Percentiles rank a stretch among this genome's conserved stretches.
Conservation (phyloP, 1,140 invertebrate genomes). For the Neuroterus valhalla region DNA sequence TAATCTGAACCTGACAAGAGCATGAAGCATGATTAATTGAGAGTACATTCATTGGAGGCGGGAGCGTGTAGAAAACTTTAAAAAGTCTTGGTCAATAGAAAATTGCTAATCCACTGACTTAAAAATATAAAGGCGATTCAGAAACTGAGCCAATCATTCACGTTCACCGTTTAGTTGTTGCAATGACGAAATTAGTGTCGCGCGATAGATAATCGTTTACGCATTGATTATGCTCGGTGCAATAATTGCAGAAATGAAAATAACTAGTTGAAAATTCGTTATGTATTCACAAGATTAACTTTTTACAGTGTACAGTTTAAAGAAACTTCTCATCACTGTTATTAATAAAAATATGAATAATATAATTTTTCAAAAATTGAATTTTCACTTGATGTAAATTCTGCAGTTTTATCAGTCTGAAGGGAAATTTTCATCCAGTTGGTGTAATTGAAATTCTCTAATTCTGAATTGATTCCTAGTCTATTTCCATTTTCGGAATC, state of each 20-base stretch:
- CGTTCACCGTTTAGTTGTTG: neutral
- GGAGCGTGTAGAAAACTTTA: neutral
- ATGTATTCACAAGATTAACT: no score
- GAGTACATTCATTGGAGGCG: neutral
- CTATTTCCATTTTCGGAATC: neutral
- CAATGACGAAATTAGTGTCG: neutral
- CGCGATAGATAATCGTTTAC: no score
- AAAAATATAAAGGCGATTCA: conserved; percentile 31
- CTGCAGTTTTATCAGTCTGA: neutral
- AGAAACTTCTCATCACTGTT: no score
- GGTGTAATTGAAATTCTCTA: neutral
- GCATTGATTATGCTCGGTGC: no score
- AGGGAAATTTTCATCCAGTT: neutral
- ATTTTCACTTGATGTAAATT: conserved; percentile 2
- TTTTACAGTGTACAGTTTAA: no score
- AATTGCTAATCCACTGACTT: conserved; percentile 43
- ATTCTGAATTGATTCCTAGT: neutral
- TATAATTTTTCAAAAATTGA: neutral
- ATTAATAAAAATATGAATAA: no score
- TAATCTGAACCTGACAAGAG: conserved; percentile 45
- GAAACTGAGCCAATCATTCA: conserved; percentile 37
- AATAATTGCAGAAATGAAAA: no score
- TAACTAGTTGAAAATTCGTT: no score
- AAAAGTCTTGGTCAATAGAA: conserved; percentile 35
- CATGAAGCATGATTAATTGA: conserved; percentile 15